A percentile compares a stretch with the other conserved stretches of the same genome.
Evolutionary conservation across 2,888 invertebrate genomes (phyloP).

Genomic region (Nomada fabriciana): DNA sequence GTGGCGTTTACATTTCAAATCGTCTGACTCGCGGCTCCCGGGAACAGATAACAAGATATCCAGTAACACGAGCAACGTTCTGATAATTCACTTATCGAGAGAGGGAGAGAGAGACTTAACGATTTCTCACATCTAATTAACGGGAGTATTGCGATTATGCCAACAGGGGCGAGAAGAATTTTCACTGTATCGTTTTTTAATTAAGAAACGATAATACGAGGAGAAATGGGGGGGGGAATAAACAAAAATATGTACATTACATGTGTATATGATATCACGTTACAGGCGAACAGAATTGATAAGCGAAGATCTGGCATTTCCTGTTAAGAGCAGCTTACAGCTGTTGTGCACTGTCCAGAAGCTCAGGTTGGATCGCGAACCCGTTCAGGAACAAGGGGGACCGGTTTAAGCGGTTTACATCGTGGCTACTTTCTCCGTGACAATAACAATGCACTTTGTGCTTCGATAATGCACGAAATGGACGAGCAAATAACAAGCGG

Average conservation of each 20-base stretch:
- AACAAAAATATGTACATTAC: neutral
- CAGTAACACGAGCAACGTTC: slow-evolving; percentile 27
- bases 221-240: neutral
- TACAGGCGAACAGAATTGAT: slow-evolving; percentile 7
- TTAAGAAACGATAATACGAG: neutral
- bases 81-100: slow-evolving; percentile 54
- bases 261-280: neutral
- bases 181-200: slow-evolving; percentile 24
- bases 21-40: slow-evolving; percentile 29
- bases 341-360: slow-evolving; percentile 57
- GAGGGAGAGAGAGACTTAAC: neutral
- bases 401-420: slow-evolving; percentile 58
- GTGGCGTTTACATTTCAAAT: slow-evolving; percentile 50
- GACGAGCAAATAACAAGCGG: slow-evolving; percentile 33
- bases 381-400: slow-evolving; percentile 51
- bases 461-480: slow-evolving; percentile 37
- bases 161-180: neutral
- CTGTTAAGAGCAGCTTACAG: slow-evolving; percentile 47
- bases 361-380: slow-evolving; percentile 60
- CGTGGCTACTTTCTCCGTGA: slow-evolving; percentile 59
- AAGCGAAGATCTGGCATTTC: slow-evolving; percentile 52
- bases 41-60: slow-evolving; percentile 53
- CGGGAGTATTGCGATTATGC: slow-evolving; percentile 11
- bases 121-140: slow-evolving; percentile 59
- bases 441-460: slow-evolving; percentile 65